phyloP scores from a whole-genome alignment of 2,113 vertebrate species.

The Genyomyrus donnyi region DNA sequence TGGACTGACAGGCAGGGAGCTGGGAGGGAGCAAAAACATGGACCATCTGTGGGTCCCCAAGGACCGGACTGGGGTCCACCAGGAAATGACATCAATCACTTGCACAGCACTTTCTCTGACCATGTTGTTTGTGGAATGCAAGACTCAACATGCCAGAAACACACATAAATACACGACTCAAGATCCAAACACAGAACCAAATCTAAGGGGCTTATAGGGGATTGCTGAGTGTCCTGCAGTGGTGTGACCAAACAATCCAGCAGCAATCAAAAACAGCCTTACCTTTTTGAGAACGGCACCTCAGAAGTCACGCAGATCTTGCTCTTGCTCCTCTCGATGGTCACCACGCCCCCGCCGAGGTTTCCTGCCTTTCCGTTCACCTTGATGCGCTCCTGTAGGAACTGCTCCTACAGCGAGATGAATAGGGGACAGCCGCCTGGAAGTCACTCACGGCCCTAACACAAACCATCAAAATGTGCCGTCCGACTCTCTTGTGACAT shows the following conservation, averaged over 20 bases:
- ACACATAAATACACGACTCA: neutral
- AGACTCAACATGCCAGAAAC: conserved; percentile 22
- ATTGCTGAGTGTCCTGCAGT: neutral
- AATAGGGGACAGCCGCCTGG: neutral
- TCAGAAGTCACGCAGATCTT: conserved; percentile 93
- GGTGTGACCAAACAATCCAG: neutral
- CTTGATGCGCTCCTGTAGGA: conserved; percentile 93
- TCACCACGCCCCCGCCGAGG: conserved; percentile 83
- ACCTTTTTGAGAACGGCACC: conserved; percentile 98
- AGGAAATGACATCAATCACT: neutral
- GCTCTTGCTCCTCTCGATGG: conserved; percentile 93
- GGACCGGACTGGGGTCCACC: neutral
- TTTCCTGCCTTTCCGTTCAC: conserved; percentile 93
- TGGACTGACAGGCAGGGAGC: neutral
- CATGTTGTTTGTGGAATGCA: conserved; percentile 43
- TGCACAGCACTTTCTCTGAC: neutral
- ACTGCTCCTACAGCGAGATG: conserved; percentile 76
- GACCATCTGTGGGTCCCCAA: neutral
- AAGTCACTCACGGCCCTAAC: neutral
- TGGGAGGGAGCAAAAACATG: neutral
- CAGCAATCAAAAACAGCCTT: conserved; percentile 14
- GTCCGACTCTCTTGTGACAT: neutral
- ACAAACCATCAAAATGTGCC: neutral
- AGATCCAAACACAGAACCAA: neutral
- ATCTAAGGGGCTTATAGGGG: neutral